Evolutionary conservation across 2,113 vertebrate species (phyloP).

Genomic region (Empidonax traillii): DNA sequence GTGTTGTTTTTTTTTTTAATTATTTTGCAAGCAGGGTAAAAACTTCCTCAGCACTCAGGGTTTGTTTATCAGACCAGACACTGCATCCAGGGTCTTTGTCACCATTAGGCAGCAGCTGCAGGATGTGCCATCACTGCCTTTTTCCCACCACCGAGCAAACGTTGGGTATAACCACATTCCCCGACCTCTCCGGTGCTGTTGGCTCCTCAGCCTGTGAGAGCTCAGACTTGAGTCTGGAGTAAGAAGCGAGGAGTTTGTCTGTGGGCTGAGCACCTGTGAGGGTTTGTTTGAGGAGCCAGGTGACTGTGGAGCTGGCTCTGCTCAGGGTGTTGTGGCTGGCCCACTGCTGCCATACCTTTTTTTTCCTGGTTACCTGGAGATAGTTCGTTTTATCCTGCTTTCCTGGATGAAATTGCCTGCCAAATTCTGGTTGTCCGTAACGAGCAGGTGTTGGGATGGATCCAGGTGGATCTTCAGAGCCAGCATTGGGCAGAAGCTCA

Average conservation of each 20-base stretch:
- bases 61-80: background rate
- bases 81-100: accelerated
- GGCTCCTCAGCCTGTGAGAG: background rate
- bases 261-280: background rate
- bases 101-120: background rate
- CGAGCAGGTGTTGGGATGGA: background rate
- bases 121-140: background rate
- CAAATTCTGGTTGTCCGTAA: background rate
- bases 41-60: background rate
- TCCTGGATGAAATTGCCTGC: background rate
- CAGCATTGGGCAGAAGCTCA: accelerated
- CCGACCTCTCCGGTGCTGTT: accelerated
- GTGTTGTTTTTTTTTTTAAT: background rate
- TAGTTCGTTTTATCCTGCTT: background rate
- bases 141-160: accelerated
- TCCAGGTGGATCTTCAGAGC: background rate
- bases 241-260: background rate
- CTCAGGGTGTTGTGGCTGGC: background rate
- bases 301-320: background rate
- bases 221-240: background rate
- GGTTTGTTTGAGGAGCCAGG: background rate
- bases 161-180: accelerated
- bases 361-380: background rate
- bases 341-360: background rate
- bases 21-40: background rate